Percentiles rank a stretch among this genome's conserved stretches.
These are phyloP conservation scores for Acleris laterana DNA, from an alignment of 2,888 invertebrate species.

Conservation along the genomic window DNA sequence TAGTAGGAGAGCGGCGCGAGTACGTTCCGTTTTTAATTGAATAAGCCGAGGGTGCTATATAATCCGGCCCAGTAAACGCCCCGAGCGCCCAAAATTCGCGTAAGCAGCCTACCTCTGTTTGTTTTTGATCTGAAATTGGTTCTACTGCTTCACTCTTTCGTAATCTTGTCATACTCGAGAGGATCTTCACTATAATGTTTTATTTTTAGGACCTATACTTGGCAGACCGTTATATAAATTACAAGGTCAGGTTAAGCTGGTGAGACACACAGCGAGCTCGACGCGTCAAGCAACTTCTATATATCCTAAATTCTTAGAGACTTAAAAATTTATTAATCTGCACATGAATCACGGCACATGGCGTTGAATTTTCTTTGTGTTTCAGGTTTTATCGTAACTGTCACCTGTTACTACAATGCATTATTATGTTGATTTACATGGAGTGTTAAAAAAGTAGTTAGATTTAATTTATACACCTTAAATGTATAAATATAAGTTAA, in stretches of 20 bases:
- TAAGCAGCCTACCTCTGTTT: conserved; percentile 50
- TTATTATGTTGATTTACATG: neutral
- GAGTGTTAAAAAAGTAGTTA: too few relatives aligned
- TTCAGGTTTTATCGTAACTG: too few relatives aligned
- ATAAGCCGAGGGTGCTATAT: conserved; percentile 70
- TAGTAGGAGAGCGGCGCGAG: conserved; percentile 55
- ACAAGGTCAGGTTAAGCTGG: too few relatives aligned
- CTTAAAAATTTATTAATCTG: too few relatives aligned
- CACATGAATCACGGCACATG: too few relatives aligned
- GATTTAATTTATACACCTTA: too few relatives aligned
- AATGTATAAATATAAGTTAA: too few relatives aligned
- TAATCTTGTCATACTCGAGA: conserved; percentile 42
- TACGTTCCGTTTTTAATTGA: conserved; percentile 72
- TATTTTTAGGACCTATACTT: neutral
- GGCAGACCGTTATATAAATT: too few relatives aligned
- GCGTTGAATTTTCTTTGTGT: too few relatives aligned
- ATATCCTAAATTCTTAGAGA: too few relatives aligned
- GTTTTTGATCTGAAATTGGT: conserved; percentile 58
- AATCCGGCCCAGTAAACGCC: conserved; percentile 60
- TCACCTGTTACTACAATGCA: neutral
- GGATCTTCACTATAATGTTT: conserved; percentile 10
- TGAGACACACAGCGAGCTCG: too few relatives aligned
- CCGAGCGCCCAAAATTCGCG: conserved; percentile 61
- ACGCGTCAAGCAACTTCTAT: too few relatives aligned
- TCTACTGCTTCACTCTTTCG: conserved; percentile 55